A percentile compares a stretch with the other conserved stretches of the same genome.
Evolutionary conservation across 1,140 invertebrate species (phyloP).

Genomic region (Penaeus japonicus): DNA sequence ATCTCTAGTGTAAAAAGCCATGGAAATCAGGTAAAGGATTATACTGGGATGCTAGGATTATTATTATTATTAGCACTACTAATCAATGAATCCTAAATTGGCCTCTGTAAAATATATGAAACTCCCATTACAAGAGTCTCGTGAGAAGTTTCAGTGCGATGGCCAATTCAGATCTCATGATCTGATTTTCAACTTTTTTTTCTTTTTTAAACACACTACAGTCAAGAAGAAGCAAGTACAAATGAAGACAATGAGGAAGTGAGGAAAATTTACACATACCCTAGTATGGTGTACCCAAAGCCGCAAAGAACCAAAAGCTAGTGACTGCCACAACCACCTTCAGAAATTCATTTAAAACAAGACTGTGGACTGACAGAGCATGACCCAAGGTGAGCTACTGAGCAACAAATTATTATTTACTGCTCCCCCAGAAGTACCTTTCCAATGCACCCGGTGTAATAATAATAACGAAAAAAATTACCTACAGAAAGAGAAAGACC

Average conservation of each 20-base stretch:
- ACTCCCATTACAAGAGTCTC: too few relatives aligned
- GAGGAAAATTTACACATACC: constrained; percentile 30
- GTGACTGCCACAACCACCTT: constrained; percentile 43
- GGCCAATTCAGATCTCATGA: too few relatives aligned
- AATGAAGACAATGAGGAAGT: constrained; percentile 17
- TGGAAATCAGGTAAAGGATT: constrained; percentile 56
- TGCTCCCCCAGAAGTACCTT: constrained; percentile 13
- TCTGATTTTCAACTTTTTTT: constrained; percentile 32
- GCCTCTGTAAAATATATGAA: too few relatives aligned
- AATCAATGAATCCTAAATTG: too few relatives aligned
- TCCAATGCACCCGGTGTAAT: constrained; percentile 25
- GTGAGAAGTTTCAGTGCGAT: too few relatives aligned
- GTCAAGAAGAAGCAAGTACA: constrained; percentile 1
- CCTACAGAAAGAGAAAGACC: constrained; percentile 16
- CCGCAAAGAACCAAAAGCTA: constrained; percentile 48
- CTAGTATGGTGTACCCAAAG: constrained; percentile 51
- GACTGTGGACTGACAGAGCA: constrained; percentile 33
- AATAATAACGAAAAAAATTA: constrained; percentile 6
- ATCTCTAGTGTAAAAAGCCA: constrained; percentile 55
- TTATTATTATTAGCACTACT: background rate
- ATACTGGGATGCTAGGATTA: constrained; percentile 18
- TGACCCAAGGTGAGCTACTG: constrained; percentile 38
- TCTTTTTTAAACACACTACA: constrained; percentile 15
- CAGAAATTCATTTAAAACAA: constrained; percentile 28
- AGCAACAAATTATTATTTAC: constrained; percentile 43